Conservation (phyloP, 2,797 vertebrate genomes). For the Tadarida brasiliensis region DNA sequence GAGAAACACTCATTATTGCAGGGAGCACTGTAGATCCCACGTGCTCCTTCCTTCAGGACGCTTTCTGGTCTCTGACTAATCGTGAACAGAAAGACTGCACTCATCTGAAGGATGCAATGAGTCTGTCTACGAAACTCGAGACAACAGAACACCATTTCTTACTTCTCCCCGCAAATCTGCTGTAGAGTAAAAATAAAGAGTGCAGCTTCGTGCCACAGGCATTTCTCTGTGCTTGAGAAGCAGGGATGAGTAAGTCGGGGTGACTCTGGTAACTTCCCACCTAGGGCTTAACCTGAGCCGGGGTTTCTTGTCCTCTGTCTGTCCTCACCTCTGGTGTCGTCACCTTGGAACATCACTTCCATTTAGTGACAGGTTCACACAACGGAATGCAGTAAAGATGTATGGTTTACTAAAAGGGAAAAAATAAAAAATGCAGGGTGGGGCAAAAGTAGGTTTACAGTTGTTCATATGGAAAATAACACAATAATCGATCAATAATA, state of each 20-base stretch:
- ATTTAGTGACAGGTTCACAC: neutral
- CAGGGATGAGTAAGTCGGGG: neutral
- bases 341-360: neutral
- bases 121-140: neutral
- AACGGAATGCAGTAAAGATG: neutral
- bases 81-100: neutral
- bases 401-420: neutral
- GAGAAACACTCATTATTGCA: neutral
- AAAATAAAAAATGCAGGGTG: neutral
- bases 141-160: neutral
- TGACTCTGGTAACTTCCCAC: neutral
- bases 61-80: neutral
- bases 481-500: too few relatives aligned
- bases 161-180: neutral
- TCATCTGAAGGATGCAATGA: conserved; percentile 26
- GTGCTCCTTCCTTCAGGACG: neutral
- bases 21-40: neutral
- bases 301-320: neutral
- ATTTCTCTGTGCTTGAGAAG: neutral
- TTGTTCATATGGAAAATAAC: too few relatives aligned
- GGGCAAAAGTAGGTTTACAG: too few relatives aligned
- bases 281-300: too few relatives aligned
- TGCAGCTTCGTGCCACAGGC: neutral
- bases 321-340: too few relatives aligned
- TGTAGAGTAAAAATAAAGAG: neutral